Conservation (phyloP, 1,140 invertebrate genomes). For the Pseudomyrmex gracilis region DNA sequence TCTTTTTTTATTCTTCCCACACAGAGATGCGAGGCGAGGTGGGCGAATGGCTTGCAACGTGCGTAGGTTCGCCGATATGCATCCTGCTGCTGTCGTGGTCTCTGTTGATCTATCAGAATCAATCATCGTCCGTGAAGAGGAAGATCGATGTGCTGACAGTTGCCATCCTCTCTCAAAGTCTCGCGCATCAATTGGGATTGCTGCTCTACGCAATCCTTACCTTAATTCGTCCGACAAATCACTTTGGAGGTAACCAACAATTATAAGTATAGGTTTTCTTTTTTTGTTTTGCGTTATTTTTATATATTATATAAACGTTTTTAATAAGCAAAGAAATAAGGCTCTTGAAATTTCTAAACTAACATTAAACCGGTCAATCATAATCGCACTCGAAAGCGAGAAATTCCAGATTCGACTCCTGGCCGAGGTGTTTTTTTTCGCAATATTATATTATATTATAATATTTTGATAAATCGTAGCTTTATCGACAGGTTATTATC, state of each 20-base stretch:
- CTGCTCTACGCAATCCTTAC: slow-evolving; percentile 85
- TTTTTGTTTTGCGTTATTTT: too few relatives aligned
- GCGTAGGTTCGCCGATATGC: slow-evolving; percentile 85
- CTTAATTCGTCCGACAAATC: slow-evolving; percentile 84
- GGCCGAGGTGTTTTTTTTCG: too few relatives aligned
- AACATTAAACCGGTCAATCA: too few relatives aligned
- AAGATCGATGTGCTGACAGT: slow-evolving; percentile 87
- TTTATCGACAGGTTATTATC: too few relatives aligned
- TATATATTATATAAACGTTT: too few relatives aligned
- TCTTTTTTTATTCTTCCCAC: slow-evolving; percentile 52
- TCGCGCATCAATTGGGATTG: slow-evolving; percentile 84
- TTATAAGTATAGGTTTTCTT: too few relatives aligned
- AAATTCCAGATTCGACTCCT: too few relatives aligned
- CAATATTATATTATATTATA: too few relatives aligned
- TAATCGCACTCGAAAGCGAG: too few relatives aligned
- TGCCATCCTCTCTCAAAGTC: slow-evolving; percentile 83
- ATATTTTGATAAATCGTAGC: too few relatives aligned
- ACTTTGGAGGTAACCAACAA: slow-evolving; percentile 79
- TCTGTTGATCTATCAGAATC: slow-evolving; percentile 85
- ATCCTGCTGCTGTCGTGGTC: slow-evolving; percentile 85
- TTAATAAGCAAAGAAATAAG: too few relatives aligned
- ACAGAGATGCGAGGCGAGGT: slow-evolving; percentile 84
- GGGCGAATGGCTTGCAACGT: slow-evolving; percentile 85
- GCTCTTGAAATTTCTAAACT: too few relatives aligned
- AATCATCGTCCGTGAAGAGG: slow-evolving; percentile 84